Conservation (phyloP, 1,140 invertebrate species). For the Galendromus occidentalis region DNA sequence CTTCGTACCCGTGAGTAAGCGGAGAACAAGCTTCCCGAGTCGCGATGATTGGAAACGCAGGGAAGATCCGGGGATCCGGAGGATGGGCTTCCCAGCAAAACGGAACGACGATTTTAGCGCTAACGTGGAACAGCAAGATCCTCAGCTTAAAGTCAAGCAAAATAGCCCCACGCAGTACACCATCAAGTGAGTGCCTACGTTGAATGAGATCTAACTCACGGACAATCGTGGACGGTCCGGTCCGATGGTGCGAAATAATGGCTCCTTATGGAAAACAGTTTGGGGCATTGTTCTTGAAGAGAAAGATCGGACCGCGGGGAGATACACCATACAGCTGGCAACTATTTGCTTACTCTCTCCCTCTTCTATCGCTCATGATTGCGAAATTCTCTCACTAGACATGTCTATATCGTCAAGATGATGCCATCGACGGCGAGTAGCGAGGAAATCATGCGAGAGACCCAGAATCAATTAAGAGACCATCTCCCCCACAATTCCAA, state of each 20-base stretch:
- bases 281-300: background rate
- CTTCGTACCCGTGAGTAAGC: background rate
- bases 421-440: background rate
- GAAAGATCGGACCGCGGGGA: background rate
- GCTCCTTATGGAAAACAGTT: background rate
- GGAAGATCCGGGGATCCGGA: background rate
- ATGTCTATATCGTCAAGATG: conserved; percentile 2
- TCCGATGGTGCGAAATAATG: background rate
- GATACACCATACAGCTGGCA: background rate
- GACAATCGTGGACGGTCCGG: background rate
- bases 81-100: background rate
- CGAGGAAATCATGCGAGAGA: background rate
- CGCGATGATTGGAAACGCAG: background rate
- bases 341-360: background rate
- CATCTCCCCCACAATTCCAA: too few relatives aligned
- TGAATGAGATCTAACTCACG: background rate
- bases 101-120: background rate
- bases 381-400: background rate
- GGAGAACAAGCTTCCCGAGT: background rate
- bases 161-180: background rate
- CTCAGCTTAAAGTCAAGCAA: background rate
- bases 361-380: background rate
- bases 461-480: background rate
- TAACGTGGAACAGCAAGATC: background rate
- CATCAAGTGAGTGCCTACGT: background rate